These are phyloP conservation scores for Fulmarus glacialis DNA, from an alignment of 2,113 vertebrate genomes.

Conservation along the genomic window DNA sequence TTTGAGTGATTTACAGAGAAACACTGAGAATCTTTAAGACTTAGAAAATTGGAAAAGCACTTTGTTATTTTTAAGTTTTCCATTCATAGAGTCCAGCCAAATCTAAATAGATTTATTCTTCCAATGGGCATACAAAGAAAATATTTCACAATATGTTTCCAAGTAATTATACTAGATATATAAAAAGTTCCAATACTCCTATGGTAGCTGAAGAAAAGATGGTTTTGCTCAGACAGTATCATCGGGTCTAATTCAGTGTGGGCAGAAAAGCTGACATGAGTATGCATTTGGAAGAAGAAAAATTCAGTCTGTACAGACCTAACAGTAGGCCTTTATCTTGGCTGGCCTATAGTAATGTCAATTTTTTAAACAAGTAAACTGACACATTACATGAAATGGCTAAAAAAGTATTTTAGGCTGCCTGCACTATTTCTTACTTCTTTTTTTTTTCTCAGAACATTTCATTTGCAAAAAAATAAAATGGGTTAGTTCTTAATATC, in stretches of 20 bases:
- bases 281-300: not conserved
- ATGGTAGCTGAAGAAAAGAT: not conserved
- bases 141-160: not conserved
- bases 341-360: not conserved
- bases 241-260: not conserved
- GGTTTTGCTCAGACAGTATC: not conserved
- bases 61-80: not conserved
- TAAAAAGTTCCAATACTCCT: not conserved
- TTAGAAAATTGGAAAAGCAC: not conserved
- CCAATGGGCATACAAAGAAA: not conserved
- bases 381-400: not conserved
- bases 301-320: not conserved
- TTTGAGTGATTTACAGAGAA: not conserved
- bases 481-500: not conserved
- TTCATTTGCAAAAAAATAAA: not conserved
- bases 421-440: not conserved
- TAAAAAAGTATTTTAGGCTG: not conserved
- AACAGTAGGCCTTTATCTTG: not conserved
- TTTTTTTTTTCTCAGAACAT: not conserved
- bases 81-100: not conserved
- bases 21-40: not conserved
- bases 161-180: not conserved
- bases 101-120: not conserved
- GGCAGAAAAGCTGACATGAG: not conserved
- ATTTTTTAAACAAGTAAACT: not conserved